These are phyloP conservation scores for Nephrocerus scutellatus DNA, from an alignment of 2,888 invertebrate genomes.

Conservation along the genomic window DNA sequence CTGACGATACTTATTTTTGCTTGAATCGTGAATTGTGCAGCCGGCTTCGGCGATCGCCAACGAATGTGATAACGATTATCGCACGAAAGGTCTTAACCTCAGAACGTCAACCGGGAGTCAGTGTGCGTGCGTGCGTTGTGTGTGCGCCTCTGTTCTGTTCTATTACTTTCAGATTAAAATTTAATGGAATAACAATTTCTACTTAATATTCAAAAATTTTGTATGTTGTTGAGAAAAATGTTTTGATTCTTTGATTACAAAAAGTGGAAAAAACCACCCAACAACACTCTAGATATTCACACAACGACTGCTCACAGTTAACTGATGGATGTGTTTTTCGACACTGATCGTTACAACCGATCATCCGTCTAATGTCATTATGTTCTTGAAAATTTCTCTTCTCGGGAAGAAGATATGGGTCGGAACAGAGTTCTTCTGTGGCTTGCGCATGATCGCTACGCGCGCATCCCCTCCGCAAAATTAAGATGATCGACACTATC, in stretches of 20 bases:
- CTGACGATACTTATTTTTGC: too few relatives aligned
- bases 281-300: too few relatives aligned
- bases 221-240: too few relatives aligned
- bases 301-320: constrained; percentile 25
- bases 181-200: too few relatives aligned
- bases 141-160: too few relatives aligned
- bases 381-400: constrained; percentile 37
- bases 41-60: constrained; percentile 10
- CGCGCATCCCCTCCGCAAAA: constrained; percentile 1
- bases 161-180: too few relatives aligned
- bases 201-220: too few relatives aligned
- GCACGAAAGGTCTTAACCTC: constrained; percentile 42
- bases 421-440: constrained; percentile 21
- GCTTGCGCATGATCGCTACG: constrained; percentile 10
- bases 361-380: constrained; percentile 45
- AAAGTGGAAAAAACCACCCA: too few relatives aligned
- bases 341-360: constrained; percentile 43
- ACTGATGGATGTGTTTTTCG: constrained; percentile 42
- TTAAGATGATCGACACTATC: background rate
- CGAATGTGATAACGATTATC: constrained; percentile 38
- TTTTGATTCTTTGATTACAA: too few relatives aligned
- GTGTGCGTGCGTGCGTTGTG: too few relatives aligned
- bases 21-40: too few relatives aligned
- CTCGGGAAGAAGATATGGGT: constrained; percentile 7
- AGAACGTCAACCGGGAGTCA: constrained; percentile 21